Evolutionary conservation across 2,888 invertebrate species (phyloP), one percentile per base, ranked within the genome.

Genomic region (Drosophila trichaetosa): DNA sequence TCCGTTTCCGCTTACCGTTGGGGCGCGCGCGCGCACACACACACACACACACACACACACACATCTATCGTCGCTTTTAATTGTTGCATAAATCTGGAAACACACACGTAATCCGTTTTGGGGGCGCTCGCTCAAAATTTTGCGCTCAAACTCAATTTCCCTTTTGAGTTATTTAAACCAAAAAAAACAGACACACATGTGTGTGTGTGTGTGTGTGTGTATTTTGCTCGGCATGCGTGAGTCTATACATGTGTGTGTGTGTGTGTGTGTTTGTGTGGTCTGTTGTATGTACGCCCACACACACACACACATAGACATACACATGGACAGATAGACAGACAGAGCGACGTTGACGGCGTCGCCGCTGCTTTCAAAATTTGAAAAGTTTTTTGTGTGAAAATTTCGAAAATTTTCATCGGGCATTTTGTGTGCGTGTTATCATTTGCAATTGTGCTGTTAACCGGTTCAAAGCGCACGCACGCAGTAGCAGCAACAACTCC

Each of bases 371-470:
- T 88, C 80, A 75, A 82, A 87, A 87, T 89, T 85, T 85, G 72
- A 83, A 88, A 87, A 84, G 89, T 85, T 85, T 90, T 88, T 90
- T 83, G 80, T 81, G 82, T 81, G 83, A 84, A 89, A 87, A 87
- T 87, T 90, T 89, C 82, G 84, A 90, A 90, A 89, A 89, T 81
- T 87, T 90, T 79, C 78, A 82, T 69, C 63, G 77, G 79, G 79
- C 81, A 79, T 80, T 81, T 70, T 64, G 73, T 76, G 73, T 82
- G 82, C 77, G 79, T 82, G 88, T 89, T 88, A 87, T 90, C 90
- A 90, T 91, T 91, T 90, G 89, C 91, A 91, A 87, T 91, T 89
- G 87, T 87, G 85, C 90, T 76, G 90, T 86, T 83, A 80, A 85
- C 87, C 83, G 90, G 90, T 89, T 86, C 78, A 74, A 83, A 82